Percentiles rank a stretch among this genome's conserved stretches.
Conservation (phyloP, 2,113 vertebrate genomes). For the Myxocyprinus asiaticus region DNA sequence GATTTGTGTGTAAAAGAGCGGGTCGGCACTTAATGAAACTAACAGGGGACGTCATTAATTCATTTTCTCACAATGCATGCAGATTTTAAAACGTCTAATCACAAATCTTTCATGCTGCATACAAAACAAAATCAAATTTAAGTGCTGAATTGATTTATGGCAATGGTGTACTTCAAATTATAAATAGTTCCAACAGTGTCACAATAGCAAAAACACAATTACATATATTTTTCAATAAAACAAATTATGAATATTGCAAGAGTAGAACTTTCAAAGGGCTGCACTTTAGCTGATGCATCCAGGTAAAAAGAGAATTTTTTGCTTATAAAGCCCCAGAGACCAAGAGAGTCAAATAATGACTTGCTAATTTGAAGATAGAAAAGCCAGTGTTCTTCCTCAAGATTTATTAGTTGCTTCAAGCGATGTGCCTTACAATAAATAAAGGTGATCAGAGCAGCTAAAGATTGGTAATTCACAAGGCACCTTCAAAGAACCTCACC, state of each 20-base stretch:
- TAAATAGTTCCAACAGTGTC: constrained; percentile 57
- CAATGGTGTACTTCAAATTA: constrained; percentile 56
- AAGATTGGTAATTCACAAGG: constrained; percentile 57
- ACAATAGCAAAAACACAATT: constrained; percentile 45
- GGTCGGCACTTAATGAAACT: neutral
- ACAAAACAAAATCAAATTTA: constrained; percentile 40
- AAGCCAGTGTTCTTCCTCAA: neutral
- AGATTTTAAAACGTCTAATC: constrained; percentile 5
- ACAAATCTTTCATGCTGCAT: constrained; percentile 33
- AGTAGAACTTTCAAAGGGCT: constrained; percentile 14
- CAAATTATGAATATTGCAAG: constrained; percentile 59
- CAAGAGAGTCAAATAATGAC: constrained; percentile 23
- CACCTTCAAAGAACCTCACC: constrained; percentile 41
- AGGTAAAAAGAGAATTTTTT: constrained; percentile 21
- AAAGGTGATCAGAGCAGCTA: constrained; percentile 38
- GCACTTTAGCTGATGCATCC: constrained; percentile 8
- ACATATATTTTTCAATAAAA: constrained; percentile 50
- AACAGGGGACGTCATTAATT: constrained; percentile 12
- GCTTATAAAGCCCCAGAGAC: constrained; percentile 7
- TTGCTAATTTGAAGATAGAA: constrained; percentile 46
- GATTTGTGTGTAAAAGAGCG: neutral
- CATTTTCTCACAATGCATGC: neutral
- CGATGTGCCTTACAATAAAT: constrained; percentile 32
- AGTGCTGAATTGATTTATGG: constrained; percentile 55
- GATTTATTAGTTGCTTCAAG: constrained; percentile 22